Conservation (phyloP, 2,888 invertebrate species). For the Temnothorax ravouxi region DNA sequence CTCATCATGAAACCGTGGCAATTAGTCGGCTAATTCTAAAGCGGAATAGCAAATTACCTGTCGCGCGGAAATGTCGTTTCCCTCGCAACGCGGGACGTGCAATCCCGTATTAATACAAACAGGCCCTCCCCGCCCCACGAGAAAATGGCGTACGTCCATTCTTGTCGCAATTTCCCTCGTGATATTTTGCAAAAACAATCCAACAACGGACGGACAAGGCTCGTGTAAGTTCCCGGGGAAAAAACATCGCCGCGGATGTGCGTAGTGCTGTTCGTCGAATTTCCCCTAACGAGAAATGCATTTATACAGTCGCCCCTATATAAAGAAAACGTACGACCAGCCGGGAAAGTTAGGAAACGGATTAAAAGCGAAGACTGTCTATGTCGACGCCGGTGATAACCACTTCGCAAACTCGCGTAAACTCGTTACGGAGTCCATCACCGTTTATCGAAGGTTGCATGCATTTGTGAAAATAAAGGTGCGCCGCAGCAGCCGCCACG, state of each 20-base stretch:
- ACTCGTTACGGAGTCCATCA: slow-evolving; percentile 37
- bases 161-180: slow-evolving; percentile 21
- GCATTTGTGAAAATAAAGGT: slow-evolving; percentile 34
- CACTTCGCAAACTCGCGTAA: slow-evolving; percentile 33
- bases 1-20: slow-evolving; percentile 48
- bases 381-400: slow-evolving; percentile 18
- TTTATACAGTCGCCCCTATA: not conserved
- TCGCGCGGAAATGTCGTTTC: slow-evolving; percentile 46
- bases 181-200: slow-evolving; percentile 23
- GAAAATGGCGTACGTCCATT: slow-evolving; percentile 56
- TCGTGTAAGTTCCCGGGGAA: not conserved
- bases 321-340: not conserved
- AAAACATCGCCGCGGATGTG: not conserved
- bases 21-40: slow-evolving; percentile 62
- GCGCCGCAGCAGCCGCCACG: not conserved
- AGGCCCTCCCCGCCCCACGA: not conserved
- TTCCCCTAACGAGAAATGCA: not conserved
- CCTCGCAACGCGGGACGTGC: slow-evolving; percentile 44
- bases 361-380: slow-evolving; percentile 16
- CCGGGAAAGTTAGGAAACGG: slow-evolving; percentile 5
- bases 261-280: not conserved
- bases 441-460: slow-evolving; percentile 31
- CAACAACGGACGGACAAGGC: not conserved
- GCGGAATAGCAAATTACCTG: slow-evolving; percentile 62
- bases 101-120: slow-evolving; percentile 56